Conservation (phyloP, 2,888 invertebrate species). For the Heterodera filipjevi region DNA sequence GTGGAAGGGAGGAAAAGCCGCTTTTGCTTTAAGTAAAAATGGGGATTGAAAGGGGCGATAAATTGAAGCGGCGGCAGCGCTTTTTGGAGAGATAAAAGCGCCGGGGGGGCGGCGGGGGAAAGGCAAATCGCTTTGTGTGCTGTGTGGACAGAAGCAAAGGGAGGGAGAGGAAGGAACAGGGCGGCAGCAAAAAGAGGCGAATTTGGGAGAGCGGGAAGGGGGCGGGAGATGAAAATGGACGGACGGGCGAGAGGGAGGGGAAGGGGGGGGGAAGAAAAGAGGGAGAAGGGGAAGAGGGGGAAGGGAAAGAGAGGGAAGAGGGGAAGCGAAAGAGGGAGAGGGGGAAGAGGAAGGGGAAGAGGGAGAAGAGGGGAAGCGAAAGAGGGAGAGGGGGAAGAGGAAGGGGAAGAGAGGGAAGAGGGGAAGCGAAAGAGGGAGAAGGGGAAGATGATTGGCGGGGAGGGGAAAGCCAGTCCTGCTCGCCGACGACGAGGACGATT, state of each 20-base stretch:
- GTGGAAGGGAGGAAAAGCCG: not conserved
- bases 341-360: not conserved
- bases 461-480: not conserved
- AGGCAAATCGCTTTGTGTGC: not conserved
- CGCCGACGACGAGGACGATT: not conserved
- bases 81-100: not conserved
- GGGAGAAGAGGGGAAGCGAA: not conserved
- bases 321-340: no score
- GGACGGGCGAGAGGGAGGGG: not conserved
- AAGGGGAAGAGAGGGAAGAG: not conserved
- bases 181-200: not conserved
- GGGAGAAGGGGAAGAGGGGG: not conserved
- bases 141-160: not conserved
- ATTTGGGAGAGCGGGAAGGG: not conserved
- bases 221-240: not conserved
- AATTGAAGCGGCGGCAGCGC: not conserved
- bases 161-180: not conserved
- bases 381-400: not conserved
- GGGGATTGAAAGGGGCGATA: not conserved
- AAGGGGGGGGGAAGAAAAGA: slow-evolving; percentile 14
- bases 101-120: no score
- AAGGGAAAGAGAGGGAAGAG: no score
- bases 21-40: not conserved
- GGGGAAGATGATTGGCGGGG: not conserved
- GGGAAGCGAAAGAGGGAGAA: not conserved